Percentiles rank a stretch among this genome's conserved stretches.
These are phyloP conservation scores for Camponotus floridanus DNA, from an alignment of 1,140 invertebrate species.

Conservation along the genomic window DNA sequence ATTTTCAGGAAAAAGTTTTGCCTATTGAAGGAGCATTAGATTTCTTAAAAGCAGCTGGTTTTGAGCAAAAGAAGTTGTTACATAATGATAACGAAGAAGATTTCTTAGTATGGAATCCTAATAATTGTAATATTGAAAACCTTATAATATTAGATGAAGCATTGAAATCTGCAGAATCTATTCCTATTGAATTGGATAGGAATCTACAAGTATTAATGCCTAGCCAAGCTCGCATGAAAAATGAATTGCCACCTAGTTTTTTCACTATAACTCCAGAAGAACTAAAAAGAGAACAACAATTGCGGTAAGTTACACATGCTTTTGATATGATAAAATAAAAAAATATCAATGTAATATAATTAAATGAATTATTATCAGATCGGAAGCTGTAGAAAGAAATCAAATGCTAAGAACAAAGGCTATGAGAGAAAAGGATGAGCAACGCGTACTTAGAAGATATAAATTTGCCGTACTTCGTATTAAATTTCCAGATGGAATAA, in stretches of 20 bases:
- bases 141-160: slow-evolving; percentile 91
- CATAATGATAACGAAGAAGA: slow-evolving; percentile 88
- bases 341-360: neutral
- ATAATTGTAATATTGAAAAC: slow-evolving; percentile 84
- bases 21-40: slow-evolving; percentile 93
- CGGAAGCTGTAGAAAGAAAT: slow-evolving; percentile 92
- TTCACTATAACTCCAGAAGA: slow-evolving; percentile 93
- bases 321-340: neutral
- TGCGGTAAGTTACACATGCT: slow-evolving; percentile 86
- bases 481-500: slow-evolving; percentile 94
- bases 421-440: slow-evolving; percentile 95
- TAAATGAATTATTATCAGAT: slow-evolving; percentile 84
- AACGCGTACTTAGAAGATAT: slow-evolving; percentile 92
- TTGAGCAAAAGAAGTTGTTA: slow-evolving; percentile 88
- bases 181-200: slow-evolving; percentile 94
- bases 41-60: slow-evolving; percentile 94
- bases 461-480: slow-evolving; percentile 94
- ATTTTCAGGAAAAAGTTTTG: slow-evolving; percentile 90
- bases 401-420: slow-evolving; percentile 96
- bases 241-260: slow-evolving; percentile 93
- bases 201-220: slow-evolving; percentile 94
- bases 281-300: slow-evolving; percentile 93
- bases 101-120: slow-evolving; percentile 88
- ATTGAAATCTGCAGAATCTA: slow-evolving; percentile 92
- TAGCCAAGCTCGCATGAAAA: slow-evolving; percentile 89